Evolutionary conservation across 2,888 invertebrate genomes (phyloP), one percentile per base, ranked within the genome.

Genomic region (Platycheirus albimanus): DNA sequence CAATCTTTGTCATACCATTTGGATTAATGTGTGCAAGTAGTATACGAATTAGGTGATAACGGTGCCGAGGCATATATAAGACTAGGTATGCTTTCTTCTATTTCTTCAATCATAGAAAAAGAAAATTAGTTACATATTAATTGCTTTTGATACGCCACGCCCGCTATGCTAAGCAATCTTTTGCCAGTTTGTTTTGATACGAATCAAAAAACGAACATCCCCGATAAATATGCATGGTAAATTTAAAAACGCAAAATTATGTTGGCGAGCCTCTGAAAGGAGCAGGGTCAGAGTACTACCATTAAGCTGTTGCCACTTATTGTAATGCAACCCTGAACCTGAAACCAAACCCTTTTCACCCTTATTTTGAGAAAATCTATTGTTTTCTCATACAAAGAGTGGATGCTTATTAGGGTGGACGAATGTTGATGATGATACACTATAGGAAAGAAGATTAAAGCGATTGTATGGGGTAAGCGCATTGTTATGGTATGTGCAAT

Each of bases 181-280:
- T 6, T 24, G 3, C 24, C 24, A 4, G 24, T 6, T 24, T 6
- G 24, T 3, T 24, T 4, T 4, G 6, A 24, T 24, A 4, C 24
- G 6, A 6, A 4, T 24, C 15, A 28, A 20, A 49, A 28, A 30
- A 54, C 30, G 58, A 33, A 63, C 63, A 64, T 64, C 72, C 77
- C 49, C 30, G 24, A 67, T 72, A 64, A 74, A 69, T 69, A 78
- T 83, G 78, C 64, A 83, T 74, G 78, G 69, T 67, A 64, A 51
- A 69, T 69, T 78, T 33, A 33, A 33, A 3, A 83, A 67, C 63
- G 69, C 49, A 47, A 69, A 69, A 74, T 83, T 72, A 83, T 56
- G 67, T 56, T 30, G 78, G 43, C 72, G 51, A 38, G 71, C 58
- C 66, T 56, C 74, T 78, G 24, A 33, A 33, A 33, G 71, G 36